Base-by-base conservation (phyloP, 1,140 invertebrate genomes). In the Trachymyrmex septentrionalis region DNA sequence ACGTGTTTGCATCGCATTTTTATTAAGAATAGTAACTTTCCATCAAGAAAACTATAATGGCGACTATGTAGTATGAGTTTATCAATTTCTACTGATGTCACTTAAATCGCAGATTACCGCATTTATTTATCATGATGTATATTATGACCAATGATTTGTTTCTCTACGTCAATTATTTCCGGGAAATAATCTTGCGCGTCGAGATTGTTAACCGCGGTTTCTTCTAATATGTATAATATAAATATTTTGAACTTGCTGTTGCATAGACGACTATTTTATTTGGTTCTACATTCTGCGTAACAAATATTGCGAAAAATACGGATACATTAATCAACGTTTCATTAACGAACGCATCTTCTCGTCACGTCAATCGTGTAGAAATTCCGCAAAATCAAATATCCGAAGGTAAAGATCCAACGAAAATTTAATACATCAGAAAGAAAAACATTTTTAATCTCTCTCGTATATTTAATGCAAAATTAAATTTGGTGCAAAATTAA, bases 61-160 rank as follows among this genome's bases (percentile, higher is more conserved):
- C 16, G 1, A 24, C 7, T 14, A 38, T 3, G n/a, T 67, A 21
- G 4, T 3, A 14, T 16, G 10, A 44, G 3, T 59, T 72, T 72
- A 57, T 71, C 34, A 48, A 82, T 44, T 72, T 82, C 30, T 19
- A 72, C 6, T 82, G 34, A 82, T 72, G 66, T 59, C 30, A 81
- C 10, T 81, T 71, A 48, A n/a, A 24, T 55, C 30, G 34, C 16
- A 6, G 19, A 57, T 81, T 55, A 21, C 27, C 48, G 24, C 34
- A 61, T 82, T 82, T 73, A 19, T 82, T 82, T 73, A 72, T 30
- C 38, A 2, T 27, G n/a, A 21, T 14, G 16, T 16, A 38, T 2
- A 14, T 71, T 72, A 59, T 44, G 66, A 21, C 59, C 57, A 82
- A 27, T 82, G 72, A 82, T 82, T 14, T 57, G 10, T 24, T 57